phyloP scores from a whole-genome alignment of 2,888 invertebrate species.

The Eurois occulta region DNA sequence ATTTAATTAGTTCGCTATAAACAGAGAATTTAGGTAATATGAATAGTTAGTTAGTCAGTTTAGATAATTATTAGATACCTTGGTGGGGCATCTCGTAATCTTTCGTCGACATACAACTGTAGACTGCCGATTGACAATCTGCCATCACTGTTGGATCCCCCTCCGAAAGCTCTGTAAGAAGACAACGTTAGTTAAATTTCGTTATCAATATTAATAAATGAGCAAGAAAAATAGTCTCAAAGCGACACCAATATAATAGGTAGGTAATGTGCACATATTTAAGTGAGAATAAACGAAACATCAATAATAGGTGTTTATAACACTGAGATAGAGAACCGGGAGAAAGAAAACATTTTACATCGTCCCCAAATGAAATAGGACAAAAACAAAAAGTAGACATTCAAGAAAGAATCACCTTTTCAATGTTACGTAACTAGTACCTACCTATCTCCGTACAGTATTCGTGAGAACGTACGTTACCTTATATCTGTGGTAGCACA shows the following conservation, averaged over 20 bases:
- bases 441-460: background rate
- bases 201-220: background rate
- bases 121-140: conserved; percentile 86
- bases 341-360: background rate
- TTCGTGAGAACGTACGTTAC: conserved; percentile 66
- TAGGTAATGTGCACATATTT: background rate
- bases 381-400: background rate
- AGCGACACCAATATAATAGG: background rate
- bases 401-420: background rate
- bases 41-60: background rate
- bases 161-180: conserved; percentile 78
- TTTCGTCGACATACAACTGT: conserved; percentile 85
- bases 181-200: background rate
- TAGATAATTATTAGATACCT: conserved; percentile 73
- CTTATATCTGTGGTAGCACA: conserved; percentile 82
- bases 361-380: background rate
- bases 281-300: background rate
- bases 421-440: background rate
- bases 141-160: conserved; percentile 68
- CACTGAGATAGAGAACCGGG: background rate
- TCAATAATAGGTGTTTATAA: background rate
- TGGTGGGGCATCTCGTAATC: conserved; percentile 86
- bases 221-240: background rate
- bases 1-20: background rate
- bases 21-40: background rate